phyloP scores from a whole-genome alignment of 1,140 invertebrate genomes.

The Palaemon carinicauda region DNA sequence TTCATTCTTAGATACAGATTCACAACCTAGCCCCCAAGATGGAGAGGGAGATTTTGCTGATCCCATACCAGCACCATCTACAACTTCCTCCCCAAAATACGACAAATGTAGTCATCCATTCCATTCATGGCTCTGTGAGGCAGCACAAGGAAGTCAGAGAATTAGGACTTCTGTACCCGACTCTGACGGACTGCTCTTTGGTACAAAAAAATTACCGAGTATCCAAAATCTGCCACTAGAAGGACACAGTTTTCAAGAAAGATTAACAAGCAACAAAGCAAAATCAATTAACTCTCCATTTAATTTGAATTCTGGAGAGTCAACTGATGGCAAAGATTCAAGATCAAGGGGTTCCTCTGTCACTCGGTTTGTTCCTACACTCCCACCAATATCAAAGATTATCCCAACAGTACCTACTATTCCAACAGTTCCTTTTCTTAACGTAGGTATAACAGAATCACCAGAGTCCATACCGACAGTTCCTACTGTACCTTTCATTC shows the following conservation, averaged over 20 bases:
- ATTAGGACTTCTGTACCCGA: neutral
- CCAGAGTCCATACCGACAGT: no score
- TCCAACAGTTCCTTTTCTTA: neutral
- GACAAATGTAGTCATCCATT: constrained; percentile 44
- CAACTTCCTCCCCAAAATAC: neutral
- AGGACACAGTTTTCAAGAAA: neutral
- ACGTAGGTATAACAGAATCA: no score
- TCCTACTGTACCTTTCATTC: no score
- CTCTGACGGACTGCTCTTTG: no score
- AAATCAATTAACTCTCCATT: neutral
- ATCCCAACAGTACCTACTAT: neutral
- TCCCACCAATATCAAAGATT: neutral
- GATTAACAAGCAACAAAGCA: neutral
- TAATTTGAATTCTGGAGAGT: neutral
- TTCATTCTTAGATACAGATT: neutral
- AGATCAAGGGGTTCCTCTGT: neutral
- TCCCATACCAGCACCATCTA: neutral
- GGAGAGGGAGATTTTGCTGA: constrained; percentile 5
- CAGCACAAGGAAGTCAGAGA: neutral
- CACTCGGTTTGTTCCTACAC: neutral
- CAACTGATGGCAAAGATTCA: neutral
- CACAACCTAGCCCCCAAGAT: neutral
- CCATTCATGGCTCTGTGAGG: constrained; percentile 38
- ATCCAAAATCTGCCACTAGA: neutral
- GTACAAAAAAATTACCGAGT: neutral